Conservation (phyloP, 2,113 vertebrate genomes). For the Dasyurus viverrinus region DNA sequence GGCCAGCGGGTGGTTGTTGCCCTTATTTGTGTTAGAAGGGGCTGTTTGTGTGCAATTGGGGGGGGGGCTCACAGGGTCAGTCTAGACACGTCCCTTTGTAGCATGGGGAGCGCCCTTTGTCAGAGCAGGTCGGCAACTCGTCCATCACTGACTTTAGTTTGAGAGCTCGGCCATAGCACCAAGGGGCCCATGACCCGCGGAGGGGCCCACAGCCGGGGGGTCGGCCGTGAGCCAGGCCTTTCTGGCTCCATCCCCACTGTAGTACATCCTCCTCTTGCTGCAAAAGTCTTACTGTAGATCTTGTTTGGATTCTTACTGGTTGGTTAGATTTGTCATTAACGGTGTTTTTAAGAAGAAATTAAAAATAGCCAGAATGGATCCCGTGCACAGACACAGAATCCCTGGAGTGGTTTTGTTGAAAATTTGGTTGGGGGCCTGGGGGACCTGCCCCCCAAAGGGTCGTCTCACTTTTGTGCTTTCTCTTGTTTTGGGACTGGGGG, state of each 20-base stretch:
- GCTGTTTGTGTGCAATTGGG: background rate
- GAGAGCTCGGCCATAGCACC: background rate
- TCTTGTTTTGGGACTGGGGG: conserved; percentile 77
- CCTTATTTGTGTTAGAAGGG: background rate
- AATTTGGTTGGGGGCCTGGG: conserved; percentile 12
- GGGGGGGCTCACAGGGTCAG: no score
- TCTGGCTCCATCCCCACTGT: background rate
- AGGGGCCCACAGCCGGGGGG: background rate
- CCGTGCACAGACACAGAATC: background rate
- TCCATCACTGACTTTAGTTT: background rate
- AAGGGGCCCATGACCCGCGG: background rate
- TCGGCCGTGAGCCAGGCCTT: background rate
- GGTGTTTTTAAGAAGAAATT: background rate
- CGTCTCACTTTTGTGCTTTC: conserved; percentile 72
- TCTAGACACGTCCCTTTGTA: no score
- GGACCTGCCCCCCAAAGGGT: conserved; percentile 51
- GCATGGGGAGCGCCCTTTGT: no score
- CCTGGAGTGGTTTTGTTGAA: background rate
- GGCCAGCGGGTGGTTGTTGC: no score
- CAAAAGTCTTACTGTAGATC: background rate
- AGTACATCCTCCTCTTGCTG: background rate
- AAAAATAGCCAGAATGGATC: background rate
- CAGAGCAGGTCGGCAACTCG: background rate
- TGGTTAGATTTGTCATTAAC: background rate
- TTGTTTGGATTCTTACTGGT: background rate